These are phyloP conservation scores for Parotia lawesii DNA, from an alignment of 2,113 vertebrate species.

Conservation along the genomic window DNA sequence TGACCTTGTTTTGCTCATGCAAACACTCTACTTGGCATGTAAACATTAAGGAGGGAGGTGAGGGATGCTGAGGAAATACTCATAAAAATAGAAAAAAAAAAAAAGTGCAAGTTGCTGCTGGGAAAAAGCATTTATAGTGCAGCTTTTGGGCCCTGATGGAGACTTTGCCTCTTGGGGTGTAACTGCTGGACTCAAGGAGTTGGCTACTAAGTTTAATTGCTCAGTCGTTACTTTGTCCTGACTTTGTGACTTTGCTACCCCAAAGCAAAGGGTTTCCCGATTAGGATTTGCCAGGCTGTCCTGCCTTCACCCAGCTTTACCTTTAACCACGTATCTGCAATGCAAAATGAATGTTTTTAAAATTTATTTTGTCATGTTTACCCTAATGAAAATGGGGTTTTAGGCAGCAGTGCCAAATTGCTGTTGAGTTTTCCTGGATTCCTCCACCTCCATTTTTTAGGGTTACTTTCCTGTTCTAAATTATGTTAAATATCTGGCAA, in stretches of 20 bases:
- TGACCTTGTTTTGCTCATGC: constrained; percentile 50
- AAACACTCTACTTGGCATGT: background rate
- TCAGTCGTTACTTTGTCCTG: background rate
- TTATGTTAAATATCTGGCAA: background rate
- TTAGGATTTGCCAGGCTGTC: background rate
- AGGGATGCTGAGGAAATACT: constrained; percentile 8
- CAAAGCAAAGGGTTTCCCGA: background rate
- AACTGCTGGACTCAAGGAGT: background rate
- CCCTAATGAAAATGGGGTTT: background rate
- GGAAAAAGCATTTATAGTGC: background rate
- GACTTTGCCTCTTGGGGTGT: background rate
- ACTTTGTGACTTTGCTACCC: background rate
- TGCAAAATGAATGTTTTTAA: background rate
- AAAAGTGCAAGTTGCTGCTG: background rate
- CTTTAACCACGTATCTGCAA: background rate
- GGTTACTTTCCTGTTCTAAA: background rate
- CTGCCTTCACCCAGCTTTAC: background rate
- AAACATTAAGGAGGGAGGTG: constrained; percentile 33
- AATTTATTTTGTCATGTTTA: background rate
- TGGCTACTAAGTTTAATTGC: background rate
- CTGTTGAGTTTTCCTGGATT: background rate
- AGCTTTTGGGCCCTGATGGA: background rate
- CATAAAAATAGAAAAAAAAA: background rate
- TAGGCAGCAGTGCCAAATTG: background rate
- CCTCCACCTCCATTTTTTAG: background rate